Conservation (phyloP, 2,797 vertebrate genomes). For the Gymnocypris eckloni region DNA sequence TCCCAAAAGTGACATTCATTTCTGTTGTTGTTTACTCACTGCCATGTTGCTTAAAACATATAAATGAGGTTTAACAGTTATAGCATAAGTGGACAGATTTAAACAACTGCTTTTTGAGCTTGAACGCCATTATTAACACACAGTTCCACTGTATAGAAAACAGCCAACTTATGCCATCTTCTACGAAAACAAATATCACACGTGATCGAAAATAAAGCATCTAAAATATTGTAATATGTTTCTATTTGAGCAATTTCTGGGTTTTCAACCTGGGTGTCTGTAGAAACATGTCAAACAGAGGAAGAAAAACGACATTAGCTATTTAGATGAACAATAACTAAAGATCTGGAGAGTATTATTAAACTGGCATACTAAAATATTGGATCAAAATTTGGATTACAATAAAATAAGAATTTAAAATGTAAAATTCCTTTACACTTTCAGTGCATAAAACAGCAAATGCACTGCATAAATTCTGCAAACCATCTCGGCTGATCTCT, state of each 20-base stretch:
- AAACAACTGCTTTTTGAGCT: not conserved
- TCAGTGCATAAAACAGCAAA: slow-evolving; percentile 24
- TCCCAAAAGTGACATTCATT: not conserved
- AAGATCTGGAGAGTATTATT: not conserved
- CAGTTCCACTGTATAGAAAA: not conserved
- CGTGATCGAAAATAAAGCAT: not conserved
- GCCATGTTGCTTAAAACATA: not conserved
- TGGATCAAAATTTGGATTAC: slow-evolving; percentile 2
- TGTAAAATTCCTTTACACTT: not conserved
- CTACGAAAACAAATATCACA: not conserved
- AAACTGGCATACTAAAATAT: not conserved
- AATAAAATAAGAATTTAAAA: not conserved
- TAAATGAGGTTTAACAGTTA: not conserved
- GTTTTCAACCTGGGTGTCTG: not conserved
- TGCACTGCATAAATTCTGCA: not conserved
- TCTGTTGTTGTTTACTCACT: not conserved
- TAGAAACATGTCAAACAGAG: not conserved
- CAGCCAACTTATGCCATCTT: not conserved
- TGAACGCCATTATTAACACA: too few species aligned
- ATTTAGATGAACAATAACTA: not conserved
- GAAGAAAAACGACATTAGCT: not conserved
- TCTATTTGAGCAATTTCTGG: not conserved
- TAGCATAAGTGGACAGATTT: not conserved
- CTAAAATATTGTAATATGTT: not conserved
- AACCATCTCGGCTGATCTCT: slow-evolving; percentile 1